phyloP scores from a whole-genome alignment of 2,797 vertebrate genomes.

The Chromobotia macracanthus region DNA sequence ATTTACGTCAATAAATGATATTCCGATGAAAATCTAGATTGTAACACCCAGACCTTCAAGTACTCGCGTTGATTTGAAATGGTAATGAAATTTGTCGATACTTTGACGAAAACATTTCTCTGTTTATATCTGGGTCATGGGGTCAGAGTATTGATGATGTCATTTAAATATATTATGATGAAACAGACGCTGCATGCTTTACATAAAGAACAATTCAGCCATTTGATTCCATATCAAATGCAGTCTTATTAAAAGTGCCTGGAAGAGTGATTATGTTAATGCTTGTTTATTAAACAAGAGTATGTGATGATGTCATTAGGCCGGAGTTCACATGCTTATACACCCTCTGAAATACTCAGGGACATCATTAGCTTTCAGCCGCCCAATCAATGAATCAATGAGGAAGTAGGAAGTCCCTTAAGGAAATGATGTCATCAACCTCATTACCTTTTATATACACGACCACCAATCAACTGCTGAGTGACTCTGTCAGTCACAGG shows the following conservation, averaged over 20 bases:
- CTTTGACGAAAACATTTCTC: conserved; percentile 12
- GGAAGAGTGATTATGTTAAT: neutral
- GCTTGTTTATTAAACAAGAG: neutral
- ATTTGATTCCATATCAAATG: neutral
- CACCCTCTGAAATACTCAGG: too few relatives aligned
- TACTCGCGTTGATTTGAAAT: conserved; percentile 3
- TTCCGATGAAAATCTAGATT: neutral
- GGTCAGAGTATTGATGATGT: conserved; percentile 36
- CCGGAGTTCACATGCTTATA: conserved; percentile 63
- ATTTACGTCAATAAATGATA: neutral
- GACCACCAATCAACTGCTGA: conserved; percentile 68
- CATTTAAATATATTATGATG: conserved; percentile 25
- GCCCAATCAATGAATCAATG: conserved; percentile 81
- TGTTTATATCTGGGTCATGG: conserved; percentile 26
- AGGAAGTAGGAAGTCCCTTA: conserved; percentile 75
- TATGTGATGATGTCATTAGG: conserved; percentile 67
- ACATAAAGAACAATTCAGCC: conserved; percentile 6
- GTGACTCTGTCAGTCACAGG: conserved; percentile 73
- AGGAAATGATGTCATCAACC: conserved; percentile 66
- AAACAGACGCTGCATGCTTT: neutral
- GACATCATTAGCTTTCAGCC: conserved; percentile 81
- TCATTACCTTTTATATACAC: conserved; percentile 33
- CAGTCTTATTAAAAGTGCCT: neutral
- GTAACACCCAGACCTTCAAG: neutral
- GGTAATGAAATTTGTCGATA: conserved; percentile 24